phyloP scores from a whole-genome alignment of 2,113 vertebrate species.

The Guaruba guarouba region DNA sequence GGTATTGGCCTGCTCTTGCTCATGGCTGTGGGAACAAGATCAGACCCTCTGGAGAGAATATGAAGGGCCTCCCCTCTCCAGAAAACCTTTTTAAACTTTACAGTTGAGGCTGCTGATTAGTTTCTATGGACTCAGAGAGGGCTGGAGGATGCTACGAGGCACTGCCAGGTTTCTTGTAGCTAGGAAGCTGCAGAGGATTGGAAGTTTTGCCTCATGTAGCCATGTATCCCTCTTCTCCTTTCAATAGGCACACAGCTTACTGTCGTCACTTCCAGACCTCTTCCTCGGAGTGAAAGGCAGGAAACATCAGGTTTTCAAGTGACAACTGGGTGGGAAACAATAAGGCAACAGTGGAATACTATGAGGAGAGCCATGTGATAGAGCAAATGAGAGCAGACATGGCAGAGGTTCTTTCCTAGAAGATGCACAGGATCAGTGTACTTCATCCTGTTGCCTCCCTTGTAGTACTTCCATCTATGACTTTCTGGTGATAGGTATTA shows the following conservation, averaged over 20 bases:
- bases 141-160: neutral
- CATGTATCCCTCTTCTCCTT: neutral
- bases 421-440: neutral
- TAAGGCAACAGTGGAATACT: neutral
- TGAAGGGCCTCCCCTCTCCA: neutral
- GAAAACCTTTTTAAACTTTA: neutral
- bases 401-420: neutral
- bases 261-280: neutral
- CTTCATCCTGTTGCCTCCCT: neutral
- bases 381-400: neutral
- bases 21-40: neutral
- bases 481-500: neutral
- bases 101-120: neutral
- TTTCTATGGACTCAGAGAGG: neutral
- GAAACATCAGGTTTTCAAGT: neutral
- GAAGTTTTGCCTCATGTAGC: neutral
- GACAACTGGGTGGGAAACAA: neutral
- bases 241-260: neutral
- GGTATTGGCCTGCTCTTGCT: neutral
- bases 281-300: neutral
- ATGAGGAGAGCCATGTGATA: neutral
- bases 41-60: neutral
- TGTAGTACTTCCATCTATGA: neutral
- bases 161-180: neutral
- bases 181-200: neutral